A percentile compares a stretch with the other conserved stretches of the same genome.
Evolutionary conservation across 2,113 vertebrate genomes (phyloP).

Genomic region (Alligator mississippiensis): DNA sequence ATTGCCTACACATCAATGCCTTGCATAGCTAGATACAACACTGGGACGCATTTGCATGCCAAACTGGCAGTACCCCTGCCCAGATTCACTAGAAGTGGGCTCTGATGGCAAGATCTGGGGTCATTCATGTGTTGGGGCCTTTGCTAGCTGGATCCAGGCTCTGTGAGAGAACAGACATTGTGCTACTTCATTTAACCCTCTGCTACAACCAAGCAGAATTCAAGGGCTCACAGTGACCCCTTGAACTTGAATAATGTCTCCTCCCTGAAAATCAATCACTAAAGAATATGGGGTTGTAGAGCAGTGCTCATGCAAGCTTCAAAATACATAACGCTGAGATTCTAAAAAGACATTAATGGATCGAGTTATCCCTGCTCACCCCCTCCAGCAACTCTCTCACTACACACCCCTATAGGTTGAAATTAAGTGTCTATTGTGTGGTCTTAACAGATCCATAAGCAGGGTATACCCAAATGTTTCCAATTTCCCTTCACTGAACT

Average conservation of each 20-base stretch:
- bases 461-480: constrained; percentile 64
- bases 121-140: background rate
- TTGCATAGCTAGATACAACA: background rate
- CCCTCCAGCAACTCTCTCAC: background rate
- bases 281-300: background rate
- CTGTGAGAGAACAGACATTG: background rate
- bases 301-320: background rate
- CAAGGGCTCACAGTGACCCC: background rate
- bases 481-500: constrained; percentile 62
- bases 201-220: background rate
- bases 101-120: background rate
- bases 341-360: background rate
- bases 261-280: background rate
- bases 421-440: constrained; percentile 28
- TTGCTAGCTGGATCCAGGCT: background rate
- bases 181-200: background rate
- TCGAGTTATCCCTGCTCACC: constrained; percentile 29
- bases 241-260: background rate
- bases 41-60: rapidly evolving
- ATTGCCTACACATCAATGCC: rapidly evolving
- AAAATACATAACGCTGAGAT: rapidly evolving
- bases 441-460: constrained; percentile 52
- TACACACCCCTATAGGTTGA: constrained; percentile 25
- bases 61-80: background rate
- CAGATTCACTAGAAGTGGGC: background rate